phyloP scores from a whole-genome alignment of 2,113 vertebrate species.

The Lampris incognitus region DNA sequence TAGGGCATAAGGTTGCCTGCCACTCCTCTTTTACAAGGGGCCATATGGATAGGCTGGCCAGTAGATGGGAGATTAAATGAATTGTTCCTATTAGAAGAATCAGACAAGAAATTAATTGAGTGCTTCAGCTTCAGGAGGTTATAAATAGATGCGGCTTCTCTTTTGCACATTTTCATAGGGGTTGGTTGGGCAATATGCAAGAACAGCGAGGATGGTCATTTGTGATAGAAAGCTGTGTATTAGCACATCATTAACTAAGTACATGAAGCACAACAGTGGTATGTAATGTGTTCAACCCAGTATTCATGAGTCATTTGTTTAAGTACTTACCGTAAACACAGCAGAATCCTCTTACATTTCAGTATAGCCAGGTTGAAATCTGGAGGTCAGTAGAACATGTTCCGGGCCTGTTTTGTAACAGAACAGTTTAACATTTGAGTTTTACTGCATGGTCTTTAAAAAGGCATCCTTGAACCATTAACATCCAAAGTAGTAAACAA shows the following conservation, averaged over 20 bases:
- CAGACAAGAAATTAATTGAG: conserved; percentile 26
- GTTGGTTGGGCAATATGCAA: background rate
- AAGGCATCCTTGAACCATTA: background rate
- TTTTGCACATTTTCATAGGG: background rate
- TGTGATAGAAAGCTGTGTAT: too few species aligned
- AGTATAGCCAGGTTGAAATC: too few species aligned
- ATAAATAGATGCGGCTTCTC: conserved; percentile 7
- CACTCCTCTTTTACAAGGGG: conserved; percentile 3
- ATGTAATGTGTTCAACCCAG: too few species aligned
- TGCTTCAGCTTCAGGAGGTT: conserved; percentile 6
- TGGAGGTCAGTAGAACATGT: too few species aligned
- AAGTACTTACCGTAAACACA: too few species aligned
- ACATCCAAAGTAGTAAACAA: background rate
- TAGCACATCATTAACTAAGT: too few species aligned
- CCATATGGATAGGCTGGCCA: too few species aligned
- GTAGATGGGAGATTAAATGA: background rate
- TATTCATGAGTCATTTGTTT: too few species aligned
- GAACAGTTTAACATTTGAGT: too few species aligned
- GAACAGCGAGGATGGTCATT: background rate
- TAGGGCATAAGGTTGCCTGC: background rate
- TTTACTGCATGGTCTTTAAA: background rate
- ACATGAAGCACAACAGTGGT: too few species aligned
- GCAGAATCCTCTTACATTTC: too few species aligned
- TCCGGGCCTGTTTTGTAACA: too few species aligned
- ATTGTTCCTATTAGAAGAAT: conserved; percentile 19